Evolutionary conservation across 2,113 vertebrate genomes (phyloP).

Genomic region (Litocranius walleri): DNA sequence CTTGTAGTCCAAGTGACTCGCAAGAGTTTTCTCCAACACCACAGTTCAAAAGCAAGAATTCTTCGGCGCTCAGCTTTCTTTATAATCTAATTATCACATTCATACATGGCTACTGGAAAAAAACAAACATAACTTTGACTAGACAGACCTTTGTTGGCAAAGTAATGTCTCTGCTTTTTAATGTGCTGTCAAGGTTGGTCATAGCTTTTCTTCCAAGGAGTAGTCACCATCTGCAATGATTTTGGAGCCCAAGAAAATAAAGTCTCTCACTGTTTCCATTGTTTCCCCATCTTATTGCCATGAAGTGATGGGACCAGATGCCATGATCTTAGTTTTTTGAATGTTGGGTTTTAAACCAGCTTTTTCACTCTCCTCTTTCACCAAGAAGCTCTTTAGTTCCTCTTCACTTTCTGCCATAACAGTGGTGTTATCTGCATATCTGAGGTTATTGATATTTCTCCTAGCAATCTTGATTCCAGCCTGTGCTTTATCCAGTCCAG

Average conservation of each 20-base stretch:
- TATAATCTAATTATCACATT: not conserved
- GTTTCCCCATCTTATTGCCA: not conserved
- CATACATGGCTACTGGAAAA: not conserved
- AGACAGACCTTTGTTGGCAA: not conserved
- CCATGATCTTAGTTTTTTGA: not conserved
- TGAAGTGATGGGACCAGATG: not conserved
- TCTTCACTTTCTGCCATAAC: not conserved
- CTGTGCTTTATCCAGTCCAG: not conserved
- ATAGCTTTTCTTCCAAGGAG: not conserved
- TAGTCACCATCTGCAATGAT: not conserved
- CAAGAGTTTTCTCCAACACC: not conserved
- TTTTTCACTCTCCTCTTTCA: not conserved
- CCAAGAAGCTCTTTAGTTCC: not conserved
- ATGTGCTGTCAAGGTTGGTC: not conserved
- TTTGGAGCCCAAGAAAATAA: not conserved
- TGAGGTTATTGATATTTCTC: not conserved
- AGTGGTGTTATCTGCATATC: not conserved
- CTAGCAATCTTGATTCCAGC: not conserved
- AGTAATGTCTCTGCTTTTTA: not conserved
- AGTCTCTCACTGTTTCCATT: not conserved
- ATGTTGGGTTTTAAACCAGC: not conserved
- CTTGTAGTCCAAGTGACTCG: not conserved
- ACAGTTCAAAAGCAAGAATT: not conserved
- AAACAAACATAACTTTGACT: not conserved
- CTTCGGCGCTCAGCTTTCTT: rapidly evolving